Base-by-base conservation (phyloP, 2,113 vertebrate genomes). In the Pluvianellus socialis region DNA sequence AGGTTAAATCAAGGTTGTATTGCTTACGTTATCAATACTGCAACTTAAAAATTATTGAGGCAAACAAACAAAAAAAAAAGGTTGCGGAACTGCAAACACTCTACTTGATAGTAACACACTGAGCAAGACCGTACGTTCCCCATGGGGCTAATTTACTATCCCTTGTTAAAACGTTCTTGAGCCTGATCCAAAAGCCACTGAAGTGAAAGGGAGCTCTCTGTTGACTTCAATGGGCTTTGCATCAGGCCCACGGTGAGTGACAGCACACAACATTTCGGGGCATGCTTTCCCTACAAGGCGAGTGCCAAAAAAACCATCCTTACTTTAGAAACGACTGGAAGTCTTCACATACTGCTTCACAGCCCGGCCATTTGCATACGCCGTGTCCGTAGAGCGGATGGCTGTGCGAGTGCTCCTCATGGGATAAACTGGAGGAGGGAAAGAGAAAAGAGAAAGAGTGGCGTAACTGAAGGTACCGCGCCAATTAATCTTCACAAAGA, bases 361-460 rank as follows among this genome's bases (percentile, higher is more conserved):
- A 99, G 94, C 99, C 99, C 0, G 99, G 99, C 99, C 99, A 99
- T 94, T 99, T 99, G 99, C 99, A 99, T 50, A 99, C 99, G 0
- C 99, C 99, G 22, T 99, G 99, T 93, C 99, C 99, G 5, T 99
- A 99, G 84, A 99, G 99, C 23, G 99, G 99, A 81, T 99, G 99
- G 96, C 98, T 99, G 95, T 99, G 98, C 20, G 98, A 98, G 83
- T 97, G 98, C 80, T 99, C 99, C 94, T 99, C 99, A 12, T 99
- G 98, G 61, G 98, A 98, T 93, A 98, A 98, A 95, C 99, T 99
- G 97, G 45, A 96, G 96, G 79, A 56, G 89, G 93, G 56, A 91
- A 50, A 89, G 70, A 96, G 49, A 76, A 63, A 59, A 94, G 65
- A 72, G 76, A 75, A 55, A 45, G 93, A 67, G 71, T 56, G 87